phyloP scores from a whole-genome alignment of 2,113 vertebrate genomes.

The Trogon melanurus region DNA sequence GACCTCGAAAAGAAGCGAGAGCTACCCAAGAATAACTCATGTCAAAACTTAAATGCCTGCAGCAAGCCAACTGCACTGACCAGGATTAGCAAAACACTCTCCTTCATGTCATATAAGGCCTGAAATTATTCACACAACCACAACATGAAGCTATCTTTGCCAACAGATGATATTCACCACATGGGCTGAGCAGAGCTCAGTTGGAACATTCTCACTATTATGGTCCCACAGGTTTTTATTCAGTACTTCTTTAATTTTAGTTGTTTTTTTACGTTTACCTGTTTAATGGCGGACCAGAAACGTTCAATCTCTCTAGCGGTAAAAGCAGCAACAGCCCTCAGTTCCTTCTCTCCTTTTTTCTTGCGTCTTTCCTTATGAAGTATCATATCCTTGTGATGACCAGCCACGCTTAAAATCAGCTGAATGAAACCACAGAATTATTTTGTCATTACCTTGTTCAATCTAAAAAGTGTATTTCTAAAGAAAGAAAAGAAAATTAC shows the following conservation, averaged over 20 bases:
- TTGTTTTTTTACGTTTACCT: conserved; percentile 68
- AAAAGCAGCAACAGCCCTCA: conserved; percentile 85
- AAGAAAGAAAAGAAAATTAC: neutral
- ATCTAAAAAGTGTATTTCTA: neutral
- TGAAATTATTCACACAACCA: neutral
- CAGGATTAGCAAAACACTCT: neutral
- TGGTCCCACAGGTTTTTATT: neutral
- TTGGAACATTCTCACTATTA: neutral
- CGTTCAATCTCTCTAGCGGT: conserved; percentile 86
- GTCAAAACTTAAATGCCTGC: neutral
- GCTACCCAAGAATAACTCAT: neutral
- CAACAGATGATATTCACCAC: neutral
- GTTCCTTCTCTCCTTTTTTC: conserved; percentile 80
- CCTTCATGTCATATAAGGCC: neutral
- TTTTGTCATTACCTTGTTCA: neutral
- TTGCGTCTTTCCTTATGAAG: conserved; percentile 78
- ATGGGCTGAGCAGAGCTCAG: neutral
- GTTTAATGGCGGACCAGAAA: conserved; percentile 89
- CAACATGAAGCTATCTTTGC: neutral
- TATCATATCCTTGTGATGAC: conserved; percentile 79
- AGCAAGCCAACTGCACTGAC: neutral
- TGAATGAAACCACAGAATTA: conserved; percentile 5
- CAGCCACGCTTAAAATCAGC: conserved; percentile 85
- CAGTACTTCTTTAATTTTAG: neutral
- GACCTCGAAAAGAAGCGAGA: neutral